Evolutionary conservation across 2,113 vertebrate species (phyloP).

Genomic region (Sminthopsis crassicaudata): DNA sequence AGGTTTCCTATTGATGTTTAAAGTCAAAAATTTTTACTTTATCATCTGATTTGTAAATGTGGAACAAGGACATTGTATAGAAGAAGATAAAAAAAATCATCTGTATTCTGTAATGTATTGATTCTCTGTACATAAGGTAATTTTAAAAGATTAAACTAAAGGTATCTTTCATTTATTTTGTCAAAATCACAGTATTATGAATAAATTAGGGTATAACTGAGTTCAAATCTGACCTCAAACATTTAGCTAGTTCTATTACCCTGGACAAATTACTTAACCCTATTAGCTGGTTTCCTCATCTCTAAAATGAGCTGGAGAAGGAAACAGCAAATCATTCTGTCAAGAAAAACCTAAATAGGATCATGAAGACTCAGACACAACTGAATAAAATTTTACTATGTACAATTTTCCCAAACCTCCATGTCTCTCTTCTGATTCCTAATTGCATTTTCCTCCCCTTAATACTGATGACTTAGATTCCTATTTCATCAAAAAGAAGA

Average conservation of each 20-base stretch:
- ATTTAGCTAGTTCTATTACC: neutral
- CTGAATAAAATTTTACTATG: no score
- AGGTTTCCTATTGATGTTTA: slow-evolving; percentile 62
- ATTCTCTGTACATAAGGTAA: slow-evolving; percentile 67
- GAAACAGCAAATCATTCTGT: no score
- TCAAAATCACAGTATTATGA: neutral
- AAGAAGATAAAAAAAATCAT: slow-evolving; percentile 59
- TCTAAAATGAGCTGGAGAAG: no score
- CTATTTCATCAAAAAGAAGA: no score
- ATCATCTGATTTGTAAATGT: neutral
- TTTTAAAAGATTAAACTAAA: slow-evolving; percentile 63
- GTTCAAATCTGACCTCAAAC: neutral
- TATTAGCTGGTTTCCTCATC: no score
- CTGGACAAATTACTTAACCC: neutral
- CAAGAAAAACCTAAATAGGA: no score
- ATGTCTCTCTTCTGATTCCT: no score
- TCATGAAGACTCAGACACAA: no score
- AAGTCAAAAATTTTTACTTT: slow-evolving; percentile 47
- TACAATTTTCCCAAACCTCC: no score
- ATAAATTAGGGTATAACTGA: slow-evolving; percentile 43
- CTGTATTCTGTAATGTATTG: slow-evolving; percentile 31
- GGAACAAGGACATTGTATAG: slow-evolving; percentile 48
- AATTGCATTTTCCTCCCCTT: no score
- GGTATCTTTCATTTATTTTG: slow-evolving; percentile 57
- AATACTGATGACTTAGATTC: no score